Evolutionary conservation across 2,888 invertebrate species (phyloP).

Genomic region (Cheilosia vulpina): DNA sequence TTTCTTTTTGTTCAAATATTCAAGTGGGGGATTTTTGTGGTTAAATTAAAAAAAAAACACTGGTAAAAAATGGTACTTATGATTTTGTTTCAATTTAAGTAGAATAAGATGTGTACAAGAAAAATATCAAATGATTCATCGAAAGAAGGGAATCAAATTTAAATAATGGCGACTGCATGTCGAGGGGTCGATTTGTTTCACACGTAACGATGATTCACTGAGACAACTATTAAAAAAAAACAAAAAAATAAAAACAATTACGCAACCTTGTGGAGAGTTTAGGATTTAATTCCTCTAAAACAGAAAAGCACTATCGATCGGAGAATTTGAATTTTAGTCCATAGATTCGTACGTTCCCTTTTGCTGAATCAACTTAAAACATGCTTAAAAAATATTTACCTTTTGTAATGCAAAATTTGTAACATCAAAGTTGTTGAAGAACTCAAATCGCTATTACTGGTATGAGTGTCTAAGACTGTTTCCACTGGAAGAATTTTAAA

Average conservation of each 20-base stretch:
- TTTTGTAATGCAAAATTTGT: too few species aligned
- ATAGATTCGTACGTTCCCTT: too few species aligned
- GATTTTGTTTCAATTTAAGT: conserved; percentile 8
- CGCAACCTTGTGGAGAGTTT: conserved; percentile 11
- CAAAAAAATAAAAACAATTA: conserved; percentile 22
- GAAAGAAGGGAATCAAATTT: conserved; percentile 27
- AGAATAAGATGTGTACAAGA: neutral
- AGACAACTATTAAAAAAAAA: conserved; percentile 43
- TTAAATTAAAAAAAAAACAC: neutral
- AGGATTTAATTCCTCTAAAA: neutral
- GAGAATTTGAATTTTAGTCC: neutral
- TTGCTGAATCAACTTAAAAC: too few species aligned
- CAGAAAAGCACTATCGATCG: neutral
- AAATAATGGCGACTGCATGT: conserved; percentile 6
- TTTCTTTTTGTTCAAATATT: conserved; percentile 25
- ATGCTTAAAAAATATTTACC: too few species aligned
- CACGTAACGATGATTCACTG: conserved; percentile 21
- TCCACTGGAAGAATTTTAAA: too few species aligned
- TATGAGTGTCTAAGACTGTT: too few species aligned
- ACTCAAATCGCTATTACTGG: too few species aligned
- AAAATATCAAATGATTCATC: conserved; percentile 45
- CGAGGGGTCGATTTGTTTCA: neutral
- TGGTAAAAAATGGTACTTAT: conserved; percentile 30
- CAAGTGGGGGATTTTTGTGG: neutral
- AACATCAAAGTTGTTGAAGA: too few species aligned